Base-by-base conservation (phyloP, 2,888 invertebrate genomes). In the Zaprionus bogoriensis region DNA sequence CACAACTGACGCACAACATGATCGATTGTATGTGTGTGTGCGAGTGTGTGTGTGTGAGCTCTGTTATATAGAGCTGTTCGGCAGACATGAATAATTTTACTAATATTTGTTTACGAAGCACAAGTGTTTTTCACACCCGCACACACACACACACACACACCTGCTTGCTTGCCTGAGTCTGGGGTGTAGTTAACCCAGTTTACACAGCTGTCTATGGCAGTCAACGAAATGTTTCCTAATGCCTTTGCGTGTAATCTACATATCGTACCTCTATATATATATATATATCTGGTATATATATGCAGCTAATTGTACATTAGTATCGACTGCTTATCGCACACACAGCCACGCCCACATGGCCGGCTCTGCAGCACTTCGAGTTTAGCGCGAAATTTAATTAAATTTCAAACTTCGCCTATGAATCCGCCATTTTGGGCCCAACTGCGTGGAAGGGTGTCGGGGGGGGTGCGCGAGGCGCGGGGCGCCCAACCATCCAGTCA, bases 101-200 rank as follows among this genome's bases (percentile, higher is more conserved):
- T 68, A 76, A 82, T 82, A 82, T 80, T 80, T 85, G 63, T 70
- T 68, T 46, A 64, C 48, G 74, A 67, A 77, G 77, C 84, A 83
- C 87, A 81, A 83, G 87, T 86, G 80, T 85, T 79, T n/a, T 85
- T 82, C 77, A 73, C 79, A 82, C 79, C 67, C 75, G 48, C 28
- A 59, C 30, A 46, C 25, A 44, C 27, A 39, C 38, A 59, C 25
- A 42, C 25, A 47, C 14, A 57, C 42, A 54, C 30, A 32, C 17
- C 22, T 22, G 30, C 46, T 39, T 65, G 52, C 53, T 36, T 39
- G 50, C 27, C 12, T 22, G 30, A 44, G 45, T 62, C 51, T 60
- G 62, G 17, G 38, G 20, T 0, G 14, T 59, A 66, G 80, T 83
- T 86, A 83, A 69, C 87, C 87, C 84, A 86, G 74, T 81, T 81